Conservation (phyloP, 2,888 invertebrate species). For the Pantelozetes paolii region DNA sequence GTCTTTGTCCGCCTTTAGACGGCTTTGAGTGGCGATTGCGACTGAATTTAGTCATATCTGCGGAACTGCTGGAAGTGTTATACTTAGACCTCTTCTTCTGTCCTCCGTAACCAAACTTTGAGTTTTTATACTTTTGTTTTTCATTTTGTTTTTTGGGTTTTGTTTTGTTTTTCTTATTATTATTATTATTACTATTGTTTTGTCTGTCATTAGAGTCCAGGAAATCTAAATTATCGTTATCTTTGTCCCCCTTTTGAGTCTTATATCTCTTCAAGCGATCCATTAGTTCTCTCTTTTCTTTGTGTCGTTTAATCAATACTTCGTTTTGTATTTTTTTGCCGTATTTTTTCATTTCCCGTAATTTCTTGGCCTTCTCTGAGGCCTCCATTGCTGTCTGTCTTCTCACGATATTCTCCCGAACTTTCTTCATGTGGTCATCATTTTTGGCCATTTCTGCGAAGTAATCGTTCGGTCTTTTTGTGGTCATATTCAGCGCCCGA, state of each 20-base stretch:
- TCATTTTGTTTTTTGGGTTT: slow-evolving; percentile 30
- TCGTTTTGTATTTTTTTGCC: slow-evolving; percentile 84
- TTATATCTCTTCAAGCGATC: slow-evolving; percentile 89
- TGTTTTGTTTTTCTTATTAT: slow-evolving; percentile 63
- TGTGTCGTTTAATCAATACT: slow-evolving; percentile 73
- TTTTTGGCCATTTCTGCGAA: slow-evolving; percentile 99
- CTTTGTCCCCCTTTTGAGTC: slow-evolving; percentile 69
- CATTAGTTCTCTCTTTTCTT: slow-evolving; percentile 84
- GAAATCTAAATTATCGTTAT: slow-evolving; percentile 75
- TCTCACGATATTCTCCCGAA: slow-evolving; percentile 70
- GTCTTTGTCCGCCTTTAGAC: slow-evolving; percentile 29
- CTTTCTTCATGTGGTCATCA: slow-evolving; percentile 95
- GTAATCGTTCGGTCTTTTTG: slow-evolving; percentile 87
- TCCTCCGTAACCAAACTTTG: slow-evolving; percentile 91
- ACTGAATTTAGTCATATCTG: slow-evolving; percentile 37
- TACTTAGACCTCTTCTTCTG: slow-evolving; percentile 83
- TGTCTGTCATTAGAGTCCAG: slow-evolving; percentile 64
- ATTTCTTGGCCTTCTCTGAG: slow-evolving; percentile 81
- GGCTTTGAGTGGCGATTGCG: slow-evolving; percentile 14
- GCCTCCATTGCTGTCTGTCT: slow-evolving; percentile 79
- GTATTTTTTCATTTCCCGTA: slow-evolving; percentile 85
- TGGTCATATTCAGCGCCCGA: slow-evolving; percentile 66
- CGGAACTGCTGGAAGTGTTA: slow-evolving; percentile 73
- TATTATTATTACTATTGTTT: slow-evolving; percentile 66
- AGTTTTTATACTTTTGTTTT: slow-evolving; percentile 60